phyloP scores from a whole-genome alignment of 2,797 vertebrate genomes.

The Acrocephalus scirpaceus region DNA sequence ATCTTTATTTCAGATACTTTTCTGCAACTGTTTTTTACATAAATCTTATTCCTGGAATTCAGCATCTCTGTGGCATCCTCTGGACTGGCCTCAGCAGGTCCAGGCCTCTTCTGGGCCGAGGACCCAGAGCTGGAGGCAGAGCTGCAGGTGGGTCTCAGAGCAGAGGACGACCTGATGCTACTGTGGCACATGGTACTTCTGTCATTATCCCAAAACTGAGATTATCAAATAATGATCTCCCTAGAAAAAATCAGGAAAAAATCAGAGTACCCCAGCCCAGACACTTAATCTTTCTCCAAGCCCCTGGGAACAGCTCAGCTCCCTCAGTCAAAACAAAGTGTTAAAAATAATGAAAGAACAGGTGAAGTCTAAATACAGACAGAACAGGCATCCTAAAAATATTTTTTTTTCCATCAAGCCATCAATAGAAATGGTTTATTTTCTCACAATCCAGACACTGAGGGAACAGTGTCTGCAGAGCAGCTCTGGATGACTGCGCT shows the following conservation, averaged over 20 bases:
- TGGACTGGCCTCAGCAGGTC: background rate
- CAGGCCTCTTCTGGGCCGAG: background rate
- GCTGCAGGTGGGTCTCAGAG: background rate
- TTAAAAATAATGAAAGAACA: slow-evolving; percentile 32
- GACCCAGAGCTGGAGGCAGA: background rate
- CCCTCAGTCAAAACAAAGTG: background rate
- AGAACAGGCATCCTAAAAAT: background rate
- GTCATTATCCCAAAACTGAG: background rate
- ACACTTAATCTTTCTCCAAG: background rate
- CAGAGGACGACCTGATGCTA: background rate
- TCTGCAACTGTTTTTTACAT: background rate
- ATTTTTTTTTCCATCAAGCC: background rate
- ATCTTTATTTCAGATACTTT: background rate
- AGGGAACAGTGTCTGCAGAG: background rate
- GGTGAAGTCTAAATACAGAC: slow-evolving; percentile 39
- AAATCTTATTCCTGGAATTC: background rate
- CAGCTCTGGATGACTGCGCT: background rate
- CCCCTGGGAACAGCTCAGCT: background rate
- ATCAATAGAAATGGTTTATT: background rate
- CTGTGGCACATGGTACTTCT: fast-evolving
- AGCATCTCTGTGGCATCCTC: background rate
- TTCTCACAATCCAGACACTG: background rate
- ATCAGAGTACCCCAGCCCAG: background rate
- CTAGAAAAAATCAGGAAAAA: background rate
- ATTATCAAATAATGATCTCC: background rate